These are phyloP conservation scores for Pristiophorus japonicus DNA, from an alignment of 2,113 vertebrate genomes.

Conservation along the genomic window DNA sequence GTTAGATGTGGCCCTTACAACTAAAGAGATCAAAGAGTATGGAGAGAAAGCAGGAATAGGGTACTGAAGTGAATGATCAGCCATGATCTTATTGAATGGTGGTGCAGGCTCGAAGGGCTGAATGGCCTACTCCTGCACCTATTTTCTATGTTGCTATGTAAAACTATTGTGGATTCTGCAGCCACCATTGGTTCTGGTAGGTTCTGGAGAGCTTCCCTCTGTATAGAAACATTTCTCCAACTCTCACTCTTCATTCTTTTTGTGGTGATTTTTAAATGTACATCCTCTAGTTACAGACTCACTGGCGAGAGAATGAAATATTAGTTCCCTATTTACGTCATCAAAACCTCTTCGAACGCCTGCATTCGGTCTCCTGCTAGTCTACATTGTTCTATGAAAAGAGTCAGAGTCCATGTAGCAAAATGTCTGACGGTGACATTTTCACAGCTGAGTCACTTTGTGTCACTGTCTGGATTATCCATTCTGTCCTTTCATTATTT, in stretches of 20 bases:
- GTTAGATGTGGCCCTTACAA: too few species aligned
- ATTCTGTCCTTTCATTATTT: neutral
- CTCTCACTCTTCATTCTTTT: neutral
- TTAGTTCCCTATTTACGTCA: neutral
- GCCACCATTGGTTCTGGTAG: neutral
- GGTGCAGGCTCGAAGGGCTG: too few species aligned
- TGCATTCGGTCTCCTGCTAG: neutral
- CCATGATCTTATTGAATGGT: too few species aligned
- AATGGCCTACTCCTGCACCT: too few species aligned
- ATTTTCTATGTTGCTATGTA: too few species aligned
- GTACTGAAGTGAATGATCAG: too few species aligned
- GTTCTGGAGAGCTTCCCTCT: neutral
- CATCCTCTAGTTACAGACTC: neutral
- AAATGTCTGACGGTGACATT: neutral
- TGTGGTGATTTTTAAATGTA: neutral
- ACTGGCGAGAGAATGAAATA: neutral
- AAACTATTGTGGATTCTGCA: neutral
- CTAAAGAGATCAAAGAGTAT: too few species aligned
- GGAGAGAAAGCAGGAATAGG: too few species aligned
- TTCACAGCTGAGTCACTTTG: neutral
- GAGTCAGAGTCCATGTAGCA: neutral
- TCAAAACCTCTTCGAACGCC: neutral
- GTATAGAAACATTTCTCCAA: neutral
- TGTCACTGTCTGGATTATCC: neutral
- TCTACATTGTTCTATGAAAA: neutral